Conservation (phyloP, 2,797 vertebrate genomes). For the Coregonus sp. region DNA sequence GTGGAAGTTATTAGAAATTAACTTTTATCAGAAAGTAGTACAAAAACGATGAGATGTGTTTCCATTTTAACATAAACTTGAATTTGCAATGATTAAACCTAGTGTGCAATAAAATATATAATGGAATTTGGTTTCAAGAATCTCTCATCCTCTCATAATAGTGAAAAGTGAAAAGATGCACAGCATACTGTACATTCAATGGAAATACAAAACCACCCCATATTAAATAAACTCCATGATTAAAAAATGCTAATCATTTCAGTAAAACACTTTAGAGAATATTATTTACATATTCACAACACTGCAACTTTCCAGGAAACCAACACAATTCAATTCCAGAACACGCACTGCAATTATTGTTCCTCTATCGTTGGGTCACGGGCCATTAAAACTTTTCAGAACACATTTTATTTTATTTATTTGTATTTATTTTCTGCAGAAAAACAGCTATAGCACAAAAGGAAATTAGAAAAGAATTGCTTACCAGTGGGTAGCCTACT, state of each 20-base stretch:
- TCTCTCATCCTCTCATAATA: background rate
- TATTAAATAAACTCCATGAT: slow-evolving; percentile 29
- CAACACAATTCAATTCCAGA: slow-evolving; percentile 17
- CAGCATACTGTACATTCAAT: background rate
- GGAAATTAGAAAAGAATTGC: slow-evolving; percentile 11
- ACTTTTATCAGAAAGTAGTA: background rate
- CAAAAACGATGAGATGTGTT: background rate
- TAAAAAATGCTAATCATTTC: slow-evolving; percentile 14
- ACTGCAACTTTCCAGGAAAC: background rate
- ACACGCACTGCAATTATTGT: slow-evolving; percentile 15
- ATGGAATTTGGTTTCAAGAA: background rate
- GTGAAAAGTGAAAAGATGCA: background rate
- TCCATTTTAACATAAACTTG: background rate
- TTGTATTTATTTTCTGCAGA: background rate
- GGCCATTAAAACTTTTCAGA: background rate
- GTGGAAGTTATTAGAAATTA: background rate
- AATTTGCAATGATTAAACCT: background rate
- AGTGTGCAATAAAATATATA: background rate
- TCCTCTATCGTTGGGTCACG: slow-evolving; percentile 7
- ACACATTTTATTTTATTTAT: background rate
- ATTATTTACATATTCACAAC: background rate
- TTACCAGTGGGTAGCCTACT: slow-evolving; percentile 24
- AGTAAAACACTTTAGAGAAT: background rate
- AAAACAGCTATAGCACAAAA: background rate
- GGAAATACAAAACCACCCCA: slow-evolving; percentile 12